These are phyloP conservation scores for Alouatta palliata DNA, from an alignment of 2,113 vertebrate genomes.

Conservation along the genomic window DNA sequence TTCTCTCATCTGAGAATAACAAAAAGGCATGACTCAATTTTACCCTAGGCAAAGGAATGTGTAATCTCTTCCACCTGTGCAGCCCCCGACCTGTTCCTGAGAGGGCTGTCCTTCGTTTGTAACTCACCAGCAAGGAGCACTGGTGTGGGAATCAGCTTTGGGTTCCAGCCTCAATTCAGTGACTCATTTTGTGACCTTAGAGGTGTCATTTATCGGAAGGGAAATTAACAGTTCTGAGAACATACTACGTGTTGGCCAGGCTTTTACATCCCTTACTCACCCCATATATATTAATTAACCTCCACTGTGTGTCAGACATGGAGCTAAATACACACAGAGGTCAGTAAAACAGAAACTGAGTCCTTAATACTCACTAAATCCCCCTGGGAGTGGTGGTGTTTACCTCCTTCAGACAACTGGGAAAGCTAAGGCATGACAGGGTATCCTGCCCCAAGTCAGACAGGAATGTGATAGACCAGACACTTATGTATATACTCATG, in stretches of 20 bases:
- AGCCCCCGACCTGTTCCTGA: background rate
- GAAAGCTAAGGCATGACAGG: rapidly evolving
- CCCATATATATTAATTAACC: rapidly evolving
- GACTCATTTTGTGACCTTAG: background rate
- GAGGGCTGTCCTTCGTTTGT: rapidly evolving
- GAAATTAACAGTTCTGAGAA: background rate
- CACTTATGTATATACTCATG: background rate
- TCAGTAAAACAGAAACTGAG: background rate
- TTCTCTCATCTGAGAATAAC: background rate
- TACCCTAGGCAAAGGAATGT: background rate
- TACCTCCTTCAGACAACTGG: rapidly evolving
- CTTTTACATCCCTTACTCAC: rapidly evolving
- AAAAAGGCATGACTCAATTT: background rate
- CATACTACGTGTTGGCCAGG: background rate
- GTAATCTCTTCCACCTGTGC: background rate
- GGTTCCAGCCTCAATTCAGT: background rate
- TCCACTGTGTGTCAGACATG: rapidly evolving
- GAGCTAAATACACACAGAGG: rapidly evolving
- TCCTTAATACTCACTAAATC: rapidly evolving
- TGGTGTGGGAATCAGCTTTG: rapidly evolving
- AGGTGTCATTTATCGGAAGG: background rate
- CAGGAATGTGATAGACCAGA: background rate
- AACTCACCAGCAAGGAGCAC: rapidly evolving
- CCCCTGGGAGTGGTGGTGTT: too few relatives aligned
- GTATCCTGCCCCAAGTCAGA: background rate